A percentile compares a stretch with the other conserved stretches of the same genome.
phyloP scores from a whole-genome alignment of 2,797 vertebrate genomes.

The Sciurus vulgaris region DNA sequence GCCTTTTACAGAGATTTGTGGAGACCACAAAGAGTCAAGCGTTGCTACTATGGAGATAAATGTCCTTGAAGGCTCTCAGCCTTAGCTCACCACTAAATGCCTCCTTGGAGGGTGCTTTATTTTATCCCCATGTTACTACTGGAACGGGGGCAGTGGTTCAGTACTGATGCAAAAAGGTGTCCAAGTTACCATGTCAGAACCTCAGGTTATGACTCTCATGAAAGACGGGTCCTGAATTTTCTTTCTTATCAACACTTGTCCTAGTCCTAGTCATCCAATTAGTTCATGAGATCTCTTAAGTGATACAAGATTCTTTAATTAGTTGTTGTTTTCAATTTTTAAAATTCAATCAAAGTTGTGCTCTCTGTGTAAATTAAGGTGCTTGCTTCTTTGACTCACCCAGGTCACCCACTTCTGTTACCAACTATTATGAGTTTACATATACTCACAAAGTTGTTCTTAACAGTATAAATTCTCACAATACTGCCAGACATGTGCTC shows the following conservation, averaged over 20 bases:
- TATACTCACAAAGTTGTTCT: neutral
- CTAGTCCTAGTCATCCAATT: neutral
- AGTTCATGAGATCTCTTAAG: neutral
- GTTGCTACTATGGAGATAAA: conserved; percentile 90
- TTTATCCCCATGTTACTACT: conserved; percentile 85
- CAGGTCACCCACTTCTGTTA: neutral
- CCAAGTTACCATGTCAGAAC: conserved; percentile 55
- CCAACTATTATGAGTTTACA: neutral
- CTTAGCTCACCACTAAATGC: conserved; percentile 87
- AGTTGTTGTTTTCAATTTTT: neutral
- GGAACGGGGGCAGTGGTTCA: conserved; percentile 83
- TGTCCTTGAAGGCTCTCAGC: conserved; percentile 87
- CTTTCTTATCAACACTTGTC: neutral
- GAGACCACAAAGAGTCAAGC: conserved; percentile 90
- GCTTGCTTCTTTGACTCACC: neutral
- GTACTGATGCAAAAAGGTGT: conserved; percentile 68
- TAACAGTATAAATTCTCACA: neutral
- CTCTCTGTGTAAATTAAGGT: neutral
- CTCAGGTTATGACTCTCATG: conserved; percentile 74
- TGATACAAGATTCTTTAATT: neutral
- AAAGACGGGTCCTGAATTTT: conserved; percentile 43
- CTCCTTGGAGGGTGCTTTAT: conserved; percentile 87
- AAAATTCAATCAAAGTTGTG: neutral
- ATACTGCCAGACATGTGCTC: neutral
- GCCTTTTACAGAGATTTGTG: conserved; percentile 91